phyloP scores from a whole-genome alignment of 2,113 vertebrate genomes.

The Gnathonemus longibarbis region DNA sequence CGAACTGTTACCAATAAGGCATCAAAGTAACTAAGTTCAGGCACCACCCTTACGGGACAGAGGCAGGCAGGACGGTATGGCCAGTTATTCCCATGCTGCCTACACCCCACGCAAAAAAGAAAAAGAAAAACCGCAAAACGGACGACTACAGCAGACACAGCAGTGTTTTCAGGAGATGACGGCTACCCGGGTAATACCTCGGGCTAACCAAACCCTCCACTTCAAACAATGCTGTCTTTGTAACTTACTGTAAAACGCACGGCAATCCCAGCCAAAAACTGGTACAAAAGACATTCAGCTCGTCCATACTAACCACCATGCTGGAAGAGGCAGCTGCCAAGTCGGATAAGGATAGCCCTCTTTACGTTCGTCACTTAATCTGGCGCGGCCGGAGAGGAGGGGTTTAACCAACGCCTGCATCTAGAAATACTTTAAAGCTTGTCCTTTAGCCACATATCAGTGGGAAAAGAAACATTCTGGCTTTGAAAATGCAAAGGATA shows the following conservation, averaged over 20 bases:
- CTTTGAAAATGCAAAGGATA: not conserved
- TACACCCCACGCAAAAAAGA: not conserved
- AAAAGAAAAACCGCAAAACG: not conserved
- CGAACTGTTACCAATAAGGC: not conserved
- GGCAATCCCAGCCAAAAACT: not conserved
- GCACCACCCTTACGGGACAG: conserved; percentile 3
- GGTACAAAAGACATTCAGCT: not conserved
- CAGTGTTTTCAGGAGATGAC: conserved; percentile 9
- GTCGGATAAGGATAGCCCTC: not conserved
- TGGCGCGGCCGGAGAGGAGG: no score
- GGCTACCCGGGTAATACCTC: not conserved
- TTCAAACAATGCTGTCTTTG: not conserved
- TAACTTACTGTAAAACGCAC: conserved; percentile 7
- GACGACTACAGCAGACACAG: not conserved
- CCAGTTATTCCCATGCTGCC: conserved; percentile 26
- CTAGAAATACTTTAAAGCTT: not conserved
- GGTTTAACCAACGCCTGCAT: not conserved
- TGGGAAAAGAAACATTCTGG: not conserved
- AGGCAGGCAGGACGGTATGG: conserved; percentile 22
- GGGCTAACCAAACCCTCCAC: conserved; percentile 1
- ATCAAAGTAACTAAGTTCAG: not conserved
- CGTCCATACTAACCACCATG: not conserved
- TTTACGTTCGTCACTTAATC: not conserved
- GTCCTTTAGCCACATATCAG: not conserved
- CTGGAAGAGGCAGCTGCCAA: not conserved